Conservation (phyloP, 2,888 invertebrate genomes). For the Trichacis sp. region DNA sequence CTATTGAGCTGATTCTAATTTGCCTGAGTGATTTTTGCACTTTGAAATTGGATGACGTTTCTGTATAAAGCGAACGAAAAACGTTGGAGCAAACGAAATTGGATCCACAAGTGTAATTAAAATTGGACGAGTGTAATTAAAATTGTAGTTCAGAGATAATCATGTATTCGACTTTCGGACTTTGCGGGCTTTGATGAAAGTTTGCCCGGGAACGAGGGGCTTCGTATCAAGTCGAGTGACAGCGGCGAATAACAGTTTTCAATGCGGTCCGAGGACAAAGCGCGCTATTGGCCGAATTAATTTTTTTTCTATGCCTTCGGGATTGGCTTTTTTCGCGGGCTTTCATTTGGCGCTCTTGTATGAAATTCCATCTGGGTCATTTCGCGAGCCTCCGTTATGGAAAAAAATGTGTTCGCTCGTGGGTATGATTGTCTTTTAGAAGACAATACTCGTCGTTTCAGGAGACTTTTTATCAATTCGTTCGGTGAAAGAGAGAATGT, state of each 20-base stretch:
- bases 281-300: background rate
- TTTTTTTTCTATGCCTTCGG: background rate
- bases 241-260: background rate
- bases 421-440: background rate
- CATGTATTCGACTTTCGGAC: background rate
- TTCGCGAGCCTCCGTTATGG: background rate
- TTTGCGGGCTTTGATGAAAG: background rate
- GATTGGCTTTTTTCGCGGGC: background rate
- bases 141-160: background rate
- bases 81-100: background rate
- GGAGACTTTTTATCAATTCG: background rate
- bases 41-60: too few species aligned
- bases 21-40: too few species aligned
- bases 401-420: constrained; percentile 1
- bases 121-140: background rate
- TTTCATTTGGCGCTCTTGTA: background rate
- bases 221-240: background rate
- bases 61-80: too few species aligned
- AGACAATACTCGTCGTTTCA: background rate
- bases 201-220: background rate
- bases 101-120: too few species aligned
- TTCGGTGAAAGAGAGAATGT: background rate
- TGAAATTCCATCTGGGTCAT: background rate
- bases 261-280: background rate
- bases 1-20: too few species aligned